A percentile compares a stretch with the other conserved stretches of the same genome.
These are phyloP conservation scores for Chaetodon trifascialis DNA, from an alignment of 2,113 vertebrate species.

Conservation along the genomic window DNA sequence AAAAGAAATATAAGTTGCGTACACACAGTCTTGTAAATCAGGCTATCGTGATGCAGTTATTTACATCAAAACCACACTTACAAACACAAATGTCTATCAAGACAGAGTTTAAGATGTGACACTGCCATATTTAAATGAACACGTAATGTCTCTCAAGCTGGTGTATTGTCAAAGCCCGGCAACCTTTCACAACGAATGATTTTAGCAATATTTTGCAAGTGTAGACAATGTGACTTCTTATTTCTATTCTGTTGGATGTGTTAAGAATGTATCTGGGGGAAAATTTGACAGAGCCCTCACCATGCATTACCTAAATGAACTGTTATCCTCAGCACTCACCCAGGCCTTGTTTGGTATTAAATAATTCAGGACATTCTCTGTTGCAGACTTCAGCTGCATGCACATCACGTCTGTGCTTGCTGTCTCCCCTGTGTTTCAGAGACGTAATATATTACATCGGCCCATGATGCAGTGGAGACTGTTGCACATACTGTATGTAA, in stretches of 20 bases:
- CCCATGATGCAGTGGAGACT: slow-evolving; percentile 56
- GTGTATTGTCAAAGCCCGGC: slow-evolving; percentile 31
- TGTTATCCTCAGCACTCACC: slow-evolving; percentile 71
- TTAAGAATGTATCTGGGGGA: slow-evolving; percentile 55
- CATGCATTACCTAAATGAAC: slow-evolving; percentile 78
- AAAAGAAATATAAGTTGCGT: background rate
- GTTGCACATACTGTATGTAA: slow-evolving; percentile 58
- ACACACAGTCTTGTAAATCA: background rate
- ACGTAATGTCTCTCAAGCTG: slow-evolving; percentile 7
- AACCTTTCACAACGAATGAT: slow-evolving; percentile 46
- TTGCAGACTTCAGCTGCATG: slow-evolving; percentile 70
- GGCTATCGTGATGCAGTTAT: background rate
- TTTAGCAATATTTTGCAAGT: slow-evolving; percentile 30
- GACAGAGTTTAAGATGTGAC: slow-evolving; percentile 1
- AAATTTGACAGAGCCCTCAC: slow-evolving; percentile 69
- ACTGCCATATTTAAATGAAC: slow-evolving; percentile 1
- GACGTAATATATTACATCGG: slow-evolving; percentile 64
- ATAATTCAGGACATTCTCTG: slow-evolving; percentile 78
- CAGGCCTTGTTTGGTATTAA: slow-evolving; percentile 78
- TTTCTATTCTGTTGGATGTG: slow-evolving; percentile 52
- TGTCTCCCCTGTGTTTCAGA: slow-evolving; percentile 57
- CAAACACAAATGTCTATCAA: background rate
- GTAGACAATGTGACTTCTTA: slow-evolving; percentile 34
- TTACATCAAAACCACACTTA: background rate
- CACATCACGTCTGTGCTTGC: slow-evolving; percentile 69